Base-by-base conservation (phyloP, 2,797 vertebrate genomes). In the Sardinella longiceps region DNA sequence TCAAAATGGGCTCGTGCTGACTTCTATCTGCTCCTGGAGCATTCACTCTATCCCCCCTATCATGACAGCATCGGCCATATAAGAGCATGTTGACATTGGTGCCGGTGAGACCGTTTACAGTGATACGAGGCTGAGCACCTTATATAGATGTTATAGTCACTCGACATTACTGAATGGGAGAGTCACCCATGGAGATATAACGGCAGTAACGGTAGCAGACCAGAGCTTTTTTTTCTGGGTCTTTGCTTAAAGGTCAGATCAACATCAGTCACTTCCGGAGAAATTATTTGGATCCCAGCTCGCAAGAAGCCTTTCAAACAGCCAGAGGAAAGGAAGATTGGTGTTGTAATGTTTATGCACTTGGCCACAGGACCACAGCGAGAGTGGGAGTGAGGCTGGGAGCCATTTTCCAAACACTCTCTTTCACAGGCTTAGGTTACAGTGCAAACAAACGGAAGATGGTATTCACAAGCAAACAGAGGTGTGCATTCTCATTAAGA, bases 61-160 rank as follows among this genome's bases (percentile, higher is more conserved):
- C 84, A 88, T 88, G 83, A 85, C 88, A 83, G 14, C 53, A 81
- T 91, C 91, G 91, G 94, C 95, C 95, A 94, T 95, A 95, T 95
- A 96, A 94, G 95, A 90, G 92, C 74, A 91, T 94, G 94, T 94
- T 95, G 91, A 93, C 88, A 89, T 90, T 90, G 89, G 90, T 88
- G 88, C 89, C 88, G 86, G 91, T 89, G 88, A 93, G 92, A 89
- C 90, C 89, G 89, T 89, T 58, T 85, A 37, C 90, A 87, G 91
- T 93, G 92, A 93, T 91, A 66, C 50, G 77, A 84, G 60, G 84
- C 74, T 74, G 30, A 83, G 81, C 53, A 85, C 94, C 94, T 94
- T 94, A 95, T 95, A 95, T 94, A 95, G 95, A 93, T 92, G 89
- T 85, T 86, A 88, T 81, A 58, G 63, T 87, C 0, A 83, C 87